phyloP scores from a whole-genome alignment of 2,888 invertebrate genomes.

The Eilema depressum region DNA sequence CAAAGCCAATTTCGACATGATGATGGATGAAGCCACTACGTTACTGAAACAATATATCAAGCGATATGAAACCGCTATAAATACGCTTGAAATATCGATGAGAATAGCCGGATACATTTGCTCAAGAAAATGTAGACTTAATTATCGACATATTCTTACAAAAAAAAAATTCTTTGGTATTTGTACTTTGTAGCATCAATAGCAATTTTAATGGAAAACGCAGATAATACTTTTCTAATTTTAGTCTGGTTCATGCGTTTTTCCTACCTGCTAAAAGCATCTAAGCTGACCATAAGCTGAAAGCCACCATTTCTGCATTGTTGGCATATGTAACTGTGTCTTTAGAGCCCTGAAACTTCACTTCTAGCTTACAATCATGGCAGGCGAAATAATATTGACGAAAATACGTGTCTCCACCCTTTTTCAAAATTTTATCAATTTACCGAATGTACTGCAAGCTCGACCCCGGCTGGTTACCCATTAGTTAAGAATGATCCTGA shows the following conservation, averaged over 20 bases:
- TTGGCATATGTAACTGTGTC: no score
- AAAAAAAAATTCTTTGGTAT: not conserved
- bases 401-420: no score
- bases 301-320: no score
- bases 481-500: no score
- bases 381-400: no score
- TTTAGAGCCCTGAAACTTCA: no score
- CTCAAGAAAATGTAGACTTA: not conserved
- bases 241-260: not conserved
- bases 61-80: constrained; percentile 29
- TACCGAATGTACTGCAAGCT: no score
- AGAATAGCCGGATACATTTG: constrained; percentile 42
- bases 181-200: not conserved
- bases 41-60: constrained; percentile 57
- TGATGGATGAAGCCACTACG: constrained; percentile 62
- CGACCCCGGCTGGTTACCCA: no score
- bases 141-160: not conserved
- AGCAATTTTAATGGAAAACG: not conserved
- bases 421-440: no score
- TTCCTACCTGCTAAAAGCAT: no score
- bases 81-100: constrained; percentile 44
- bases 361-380: no score
- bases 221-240: not conserved
- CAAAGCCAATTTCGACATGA: constrained; percentile 63
- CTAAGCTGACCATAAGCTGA: no score